phyloP scores from a whole-genome alignment of 1,140 invertebrate genomes.

The Ceratosolen fusciceps region DNA sequence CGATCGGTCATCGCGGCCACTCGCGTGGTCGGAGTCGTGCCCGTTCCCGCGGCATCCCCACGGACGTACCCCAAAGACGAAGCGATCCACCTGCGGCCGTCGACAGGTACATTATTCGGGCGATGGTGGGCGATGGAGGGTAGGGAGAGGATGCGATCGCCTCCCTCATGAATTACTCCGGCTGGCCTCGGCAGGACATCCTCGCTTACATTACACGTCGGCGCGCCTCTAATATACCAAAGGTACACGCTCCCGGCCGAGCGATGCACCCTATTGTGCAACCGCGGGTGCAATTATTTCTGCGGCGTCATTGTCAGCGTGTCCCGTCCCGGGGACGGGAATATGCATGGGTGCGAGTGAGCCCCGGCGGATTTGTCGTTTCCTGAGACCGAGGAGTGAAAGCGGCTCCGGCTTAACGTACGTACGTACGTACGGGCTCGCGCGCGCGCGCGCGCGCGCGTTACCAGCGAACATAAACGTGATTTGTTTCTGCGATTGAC shows the following conservation, averaged over 20 bases:
- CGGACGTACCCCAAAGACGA: neutral
- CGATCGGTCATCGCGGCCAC: neutral
- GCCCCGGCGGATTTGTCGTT: constrained; percentile 31
- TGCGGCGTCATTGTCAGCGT: neutral
- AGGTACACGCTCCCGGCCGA: neutral
- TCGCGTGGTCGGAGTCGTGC: neutral
- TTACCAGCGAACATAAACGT: constrained; percentile 41
- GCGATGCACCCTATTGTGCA: constrained; percentile 25
- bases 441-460: too few relatives aligned
- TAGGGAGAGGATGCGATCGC: too few relatives aligned
- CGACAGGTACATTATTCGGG: constrained; percentile 11
- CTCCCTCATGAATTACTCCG: neutral
- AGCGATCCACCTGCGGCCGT: constrained; percentile 6
- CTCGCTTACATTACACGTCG: constrained; percentile 18
- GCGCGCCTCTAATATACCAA: too few relatives aligned
- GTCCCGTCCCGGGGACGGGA: too few relatives aligned
- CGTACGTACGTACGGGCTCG: too few relatives aligned
- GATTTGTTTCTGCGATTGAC: constrained; percentile 44
- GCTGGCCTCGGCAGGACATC: neutral
- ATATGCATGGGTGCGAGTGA: neutral
- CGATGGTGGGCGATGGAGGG: neutral
- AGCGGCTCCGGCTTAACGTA: constrained; percentile 10
- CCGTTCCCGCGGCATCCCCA: too few relatives aligned
- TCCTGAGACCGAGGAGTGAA: constrained; percentile 26
- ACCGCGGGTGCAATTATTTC: constrained; percentile 11